Base-by-base conservation (phyloP, 2,797 vertebrate genomes). In the Denticeps clupeoides region DNA sequence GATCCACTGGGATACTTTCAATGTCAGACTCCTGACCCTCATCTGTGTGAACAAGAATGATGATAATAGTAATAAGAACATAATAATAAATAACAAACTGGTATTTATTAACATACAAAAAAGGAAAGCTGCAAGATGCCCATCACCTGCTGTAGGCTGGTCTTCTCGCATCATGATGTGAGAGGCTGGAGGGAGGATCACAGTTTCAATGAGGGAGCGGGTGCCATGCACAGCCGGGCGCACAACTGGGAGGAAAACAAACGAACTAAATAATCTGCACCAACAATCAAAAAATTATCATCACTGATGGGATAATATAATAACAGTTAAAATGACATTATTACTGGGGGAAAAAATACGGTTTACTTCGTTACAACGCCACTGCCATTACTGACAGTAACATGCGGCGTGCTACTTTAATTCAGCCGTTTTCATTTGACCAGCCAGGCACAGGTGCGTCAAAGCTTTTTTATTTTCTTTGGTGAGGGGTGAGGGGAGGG, bases 221-320 rank as follows among this genome's bases (percentile, higher is more conserved):
- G 67, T 64, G 55, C 72, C 67, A 15, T 75, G 78, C 41, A 69
- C 65, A 19, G 73, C 70, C 0, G 65, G 73, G 49, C 64, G 65
- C 9, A 71, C 23, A 40, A 70, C 79, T 83, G 51, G 15, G 25
- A 62, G 12, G 21, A 63, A 28, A 16, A 32, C 40, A n/a, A 28
- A 11, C 28, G n/a, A 26, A 40, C 21, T 9, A 1, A 4, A 3
- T 22, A 41, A 5, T 18, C 22, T 11, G 21, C 19, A 38, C 21
- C 41, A 22, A 23, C 23, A 7, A 5, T 23, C 6, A 23, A 24
- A 24, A 23, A 24, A 5, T 24, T 24, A 24, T 24, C 23, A 24
- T 7, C 7, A 24, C 23, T 24, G 24, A 24, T 24, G 23, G 23
- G 5, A n/a, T n/a, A n/a, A n/a, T n/a, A n/a, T n/a, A n/a, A n/a